These are phyloP conservation scores for Noctua janthina DNA, from an alignment of 2,888 invertebrate species.

Conservation along the genomic window DNA sequence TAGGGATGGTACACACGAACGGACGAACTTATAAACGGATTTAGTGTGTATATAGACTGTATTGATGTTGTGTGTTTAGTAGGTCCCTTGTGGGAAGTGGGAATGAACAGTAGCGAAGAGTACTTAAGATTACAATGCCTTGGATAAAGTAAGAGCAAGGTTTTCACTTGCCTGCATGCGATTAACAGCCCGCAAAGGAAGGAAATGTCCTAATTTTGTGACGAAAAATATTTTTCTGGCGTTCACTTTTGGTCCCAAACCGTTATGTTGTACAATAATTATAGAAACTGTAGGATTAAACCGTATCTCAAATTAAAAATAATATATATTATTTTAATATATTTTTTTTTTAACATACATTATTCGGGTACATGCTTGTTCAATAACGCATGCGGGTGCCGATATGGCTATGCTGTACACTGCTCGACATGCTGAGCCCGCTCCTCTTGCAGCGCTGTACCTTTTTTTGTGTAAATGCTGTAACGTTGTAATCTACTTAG, in stretches of 20 bases:
- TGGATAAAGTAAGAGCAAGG: not conserved
- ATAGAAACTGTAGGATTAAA: no score
- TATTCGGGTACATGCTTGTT: no score
- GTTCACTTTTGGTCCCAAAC: not conserved
- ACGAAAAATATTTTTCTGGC: no score
- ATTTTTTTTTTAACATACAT: no score
- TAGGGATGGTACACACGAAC: slow-evolving; percentile 30
- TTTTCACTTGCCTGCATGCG: not conserved
- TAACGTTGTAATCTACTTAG: no score
- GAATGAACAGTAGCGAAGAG: not conserved
- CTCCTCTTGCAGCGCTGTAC: not conserved
- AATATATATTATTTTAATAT: no score
- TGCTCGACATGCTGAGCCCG: not conserved
- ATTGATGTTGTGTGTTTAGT: slow-evolving; percentile 28
- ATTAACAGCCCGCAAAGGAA: not conserved
- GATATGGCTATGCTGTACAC: not conserved
- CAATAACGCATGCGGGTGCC: not conserved
- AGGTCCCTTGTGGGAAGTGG: not conserved
- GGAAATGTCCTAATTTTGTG: no score
- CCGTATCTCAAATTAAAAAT: no score
- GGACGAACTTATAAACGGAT: slow-evolving; percentile 44
- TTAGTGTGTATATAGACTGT: slow-evolving; percentile 19
- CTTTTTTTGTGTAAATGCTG: no score
- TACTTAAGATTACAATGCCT: not conserved
- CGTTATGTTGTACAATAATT: no score